phyloP scores from a whole-genome alignment of 2,797 vertebrate species.

The Poeciliopsis paucimaculata region DNA sequence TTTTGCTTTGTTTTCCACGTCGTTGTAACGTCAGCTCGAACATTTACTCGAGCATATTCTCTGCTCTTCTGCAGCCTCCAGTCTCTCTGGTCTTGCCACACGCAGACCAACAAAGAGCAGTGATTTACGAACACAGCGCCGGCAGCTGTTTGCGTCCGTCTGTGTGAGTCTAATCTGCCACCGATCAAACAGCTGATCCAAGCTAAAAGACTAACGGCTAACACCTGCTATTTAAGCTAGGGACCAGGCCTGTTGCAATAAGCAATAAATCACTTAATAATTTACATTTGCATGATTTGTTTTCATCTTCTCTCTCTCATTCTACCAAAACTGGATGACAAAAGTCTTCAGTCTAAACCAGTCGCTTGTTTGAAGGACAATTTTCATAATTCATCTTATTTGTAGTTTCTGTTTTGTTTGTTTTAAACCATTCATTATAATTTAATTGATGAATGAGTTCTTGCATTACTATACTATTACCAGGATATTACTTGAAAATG shows the following conservation, averaged over 20 bases:
- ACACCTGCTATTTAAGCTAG: conserved; percentile 62
- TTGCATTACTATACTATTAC: no score
- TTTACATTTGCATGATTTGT: no score
- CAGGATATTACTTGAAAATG: no score
- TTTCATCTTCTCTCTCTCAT: no score
- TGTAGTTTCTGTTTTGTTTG: no score
- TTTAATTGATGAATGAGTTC: no score
- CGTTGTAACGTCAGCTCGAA: conserved; percentile 2
- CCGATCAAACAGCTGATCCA: conserved; percentile 64
- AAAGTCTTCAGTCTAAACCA: no score
- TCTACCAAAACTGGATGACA: no score
- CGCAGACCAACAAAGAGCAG: conserved; percentile 20
- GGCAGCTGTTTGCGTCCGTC: conserved; percentile 47
- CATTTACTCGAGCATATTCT: neutral
- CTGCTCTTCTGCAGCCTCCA: conserved; percentile 9
- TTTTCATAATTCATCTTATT: no score
- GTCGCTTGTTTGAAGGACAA: no score
- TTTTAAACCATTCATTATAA: no score
- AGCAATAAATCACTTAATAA: no score
- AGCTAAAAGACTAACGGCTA: conserved; percentile 59
- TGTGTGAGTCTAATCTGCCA: conserved; percentile 37
- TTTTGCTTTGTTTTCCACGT: conserved; percentile 6
- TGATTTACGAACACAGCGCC: conserved; percentile 54
- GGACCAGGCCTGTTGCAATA: neutral
- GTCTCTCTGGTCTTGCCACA: conserved; percentile 24